A percentile compares a stretch with the other conserved stretches of the same genome.
Evolutionary conservation across 1,140 invertebrate genomes (phyloP).

Genomic region (Calephelis virginiensis): DNA sequence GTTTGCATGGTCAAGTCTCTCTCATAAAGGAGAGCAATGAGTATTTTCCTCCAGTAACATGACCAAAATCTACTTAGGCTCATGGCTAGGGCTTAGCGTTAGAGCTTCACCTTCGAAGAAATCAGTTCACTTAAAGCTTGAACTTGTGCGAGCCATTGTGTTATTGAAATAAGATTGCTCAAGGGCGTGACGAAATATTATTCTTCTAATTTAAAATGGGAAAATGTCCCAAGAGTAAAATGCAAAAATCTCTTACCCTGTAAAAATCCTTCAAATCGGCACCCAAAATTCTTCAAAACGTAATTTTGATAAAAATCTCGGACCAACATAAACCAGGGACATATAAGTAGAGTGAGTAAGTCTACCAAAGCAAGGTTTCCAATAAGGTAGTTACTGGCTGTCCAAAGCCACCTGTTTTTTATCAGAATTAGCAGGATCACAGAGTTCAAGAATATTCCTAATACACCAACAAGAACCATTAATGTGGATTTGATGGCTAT

Average conservation of each 20-base stretch:
- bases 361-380: slow-evolving; percentile 89
- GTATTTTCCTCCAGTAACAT: too few species aligned
- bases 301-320: slow-evolving; percentile 87
- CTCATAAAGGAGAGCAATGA: too few species aligned
- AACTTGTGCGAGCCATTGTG: too few species aligned
- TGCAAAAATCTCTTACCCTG: slow-evolving; percentile 75
- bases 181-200: too few species aligned
- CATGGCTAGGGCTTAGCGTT: too few species aligned
- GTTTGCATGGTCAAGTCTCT: too few species aligned
- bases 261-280: slow-evolving; percentile 84
- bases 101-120: too few species aligned
- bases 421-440: slow-evolving; percentile 84
- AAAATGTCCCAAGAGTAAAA: too few species aligned
- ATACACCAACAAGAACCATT: slow-evolving; percentile 81
- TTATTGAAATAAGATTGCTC: too few species aligned
- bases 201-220: too few species aligned
- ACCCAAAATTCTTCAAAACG: slow-evolving; percentile 84
- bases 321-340: slow-evolving; percentile 85
- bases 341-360: slow-evolving; percentile 85
- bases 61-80: too few species aligned
- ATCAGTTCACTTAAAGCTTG: too few species aligned
- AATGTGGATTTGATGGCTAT: slow-evolving; percentile 81
- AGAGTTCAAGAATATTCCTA: slow-evolving; percentile 86
- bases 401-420: slow-evolving; percentile 83
- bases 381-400: slow-evolving; percentile 89